Evolutionary conservation across 2,113 vertebrate species (phyloP), one percentile per base, ranked within the genome.

Genomic region (Phyllostomus hastatus): DNA sequence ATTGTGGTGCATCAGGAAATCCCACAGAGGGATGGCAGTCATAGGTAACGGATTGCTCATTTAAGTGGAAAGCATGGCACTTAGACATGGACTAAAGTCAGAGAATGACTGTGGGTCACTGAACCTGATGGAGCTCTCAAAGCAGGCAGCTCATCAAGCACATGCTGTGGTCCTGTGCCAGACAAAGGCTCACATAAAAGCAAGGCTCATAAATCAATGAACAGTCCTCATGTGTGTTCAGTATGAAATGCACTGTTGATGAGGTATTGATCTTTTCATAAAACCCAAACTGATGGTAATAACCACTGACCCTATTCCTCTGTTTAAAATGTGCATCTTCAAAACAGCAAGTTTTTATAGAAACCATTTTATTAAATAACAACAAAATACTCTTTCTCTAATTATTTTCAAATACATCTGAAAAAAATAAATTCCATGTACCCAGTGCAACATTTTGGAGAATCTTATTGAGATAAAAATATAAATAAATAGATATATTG

Each of bases 201-300:
- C 7, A 0, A 38, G 54, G 17, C 59, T 75, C 66, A 41, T 50
- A 69, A 80, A 61, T 54, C 82, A 88, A 43, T 31, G 43, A 26
- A 4, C 11, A 54, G 7, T 41, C 22, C 52, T 64, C 22, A 10
- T 19, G 35, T 79, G 59, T 33, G 22, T n/a, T 84, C 4, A 28
- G 14, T 0, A 0, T 69, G 57, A 52, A 66, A 64, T 38, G 22
- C 35, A 11, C 12, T 57, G 1, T 0, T 10, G 35, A 43, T 5
- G 43, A 88, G 46, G 12, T 57, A 43, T 0, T 38, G n/a, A 76
- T 59, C 24, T 78, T 81, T 67, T 28, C 26, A 83, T 75, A 20
- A 61, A 83, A 69, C 24, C 7, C 54, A 69, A 69, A 69, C 26
- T 35, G 9, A 54, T n/a, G 19, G 5, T 33, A 24, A 4, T 14